Base-by-base conservation (phyloP, 2,113 vertebrate species). In the Henicopernis longicauda region DNA sequence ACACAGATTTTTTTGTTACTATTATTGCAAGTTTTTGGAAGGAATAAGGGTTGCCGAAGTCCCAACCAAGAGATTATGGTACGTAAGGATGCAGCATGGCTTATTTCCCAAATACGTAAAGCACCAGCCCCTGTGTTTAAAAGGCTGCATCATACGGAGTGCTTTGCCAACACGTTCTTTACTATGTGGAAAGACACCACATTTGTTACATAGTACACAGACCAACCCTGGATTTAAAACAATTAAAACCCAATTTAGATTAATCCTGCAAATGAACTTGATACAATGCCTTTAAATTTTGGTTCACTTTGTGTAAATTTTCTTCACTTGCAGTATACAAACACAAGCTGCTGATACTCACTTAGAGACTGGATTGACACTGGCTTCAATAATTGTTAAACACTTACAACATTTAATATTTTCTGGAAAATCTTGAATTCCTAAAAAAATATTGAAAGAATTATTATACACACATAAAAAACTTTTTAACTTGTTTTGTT, bases 391-490 rank as follows among this genome's bases (percentile, higher is more conserved):
- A 97, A 99, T 99, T 92, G 99, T 99, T 98, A 99, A 98, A 98
- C 99, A 99, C 98, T 99, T 99, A 99, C 99, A 99, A 95, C 99
- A 99, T 98, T 99, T 99, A 90, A 99, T 99, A 93, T 99, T 99
- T 96, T 99, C 99, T 97, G 99, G 99, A 97, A 99, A 99, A 98
- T 99, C 99, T 98, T 99, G 99, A 97, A 99, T 99, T 97, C 99
- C 99, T 99, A 95, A 86, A 93, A 95, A 85, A 88, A 72, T 11
- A 82, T 3, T 22, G 77, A 40, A 87, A 88, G 14, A 57, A 17
- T 17, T 52, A 29, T 72, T 36, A 77, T 72, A 34, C 31, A 31
- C 52, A 77, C 17, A 7, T 78, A 11, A 65, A 82, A 47, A 50
- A 50, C 5, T 17, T 7, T 4, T 62, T 34, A 36, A 42, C 9